phyloP scores from a whole-genome alignment of 2,888 invertebrate species.

The Willowsia nigromaculata region DNA sequence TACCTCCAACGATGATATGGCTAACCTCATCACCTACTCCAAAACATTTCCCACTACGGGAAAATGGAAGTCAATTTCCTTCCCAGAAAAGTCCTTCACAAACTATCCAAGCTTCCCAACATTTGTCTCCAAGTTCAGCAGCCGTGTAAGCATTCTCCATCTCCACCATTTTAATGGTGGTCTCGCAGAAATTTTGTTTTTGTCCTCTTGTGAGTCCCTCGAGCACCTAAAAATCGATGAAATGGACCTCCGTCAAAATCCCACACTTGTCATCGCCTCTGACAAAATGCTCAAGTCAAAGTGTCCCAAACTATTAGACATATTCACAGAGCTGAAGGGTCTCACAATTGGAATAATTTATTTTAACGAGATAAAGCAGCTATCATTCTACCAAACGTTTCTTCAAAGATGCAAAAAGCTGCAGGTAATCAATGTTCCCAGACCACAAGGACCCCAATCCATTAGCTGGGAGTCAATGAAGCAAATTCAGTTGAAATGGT shows the following conservation, averaged over 20 bases:
- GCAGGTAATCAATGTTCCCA: conserved; percentile 36
- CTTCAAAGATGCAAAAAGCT: conserved; percentile 42
- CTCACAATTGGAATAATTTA: conserved; percentile 42
- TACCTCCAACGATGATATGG: neutral
- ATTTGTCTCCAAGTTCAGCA: conserved; percentile 46
- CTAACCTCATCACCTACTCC: neutral
- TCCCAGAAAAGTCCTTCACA: conserved; percentile 13
- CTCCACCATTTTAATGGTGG: conserved; percentile 46
- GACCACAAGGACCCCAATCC: conserved; percentile 24
- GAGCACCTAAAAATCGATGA: conserved; percentile 39
- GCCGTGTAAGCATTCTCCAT: conserved; percentile 3
- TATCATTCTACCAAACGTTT: conserved; percentile 52
- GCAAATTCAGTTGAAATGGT: conserved; percentile 33
- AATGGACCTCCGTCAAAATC: conserved; percentile 52
- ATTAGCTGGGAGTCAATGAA: conserved; percentile 51
- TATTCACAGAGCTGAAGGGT: conserved; percentile 31
- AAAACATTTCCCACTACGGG: conserved; percentile 20
- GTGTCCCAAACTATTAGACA: conserved; percentile 47
- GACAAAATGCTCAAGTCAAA: conserved; percentile 48
- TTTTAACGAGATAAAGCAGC: conserved; percentile 39
- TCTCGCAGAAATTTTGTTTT: conserved; percentile 47
- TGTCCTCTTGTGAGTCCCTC: conserved; percentile 36
- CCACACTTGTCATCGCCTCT: conserved; percentile 40
- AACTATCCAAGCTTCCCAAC: conserved; percentile 9
- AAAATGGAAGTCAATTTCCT: conserved; percentile 40